Evolutionary conservation across 2,888 invertebrate species (phyloP).

Genomic region (Buathra laborator): DNA sequence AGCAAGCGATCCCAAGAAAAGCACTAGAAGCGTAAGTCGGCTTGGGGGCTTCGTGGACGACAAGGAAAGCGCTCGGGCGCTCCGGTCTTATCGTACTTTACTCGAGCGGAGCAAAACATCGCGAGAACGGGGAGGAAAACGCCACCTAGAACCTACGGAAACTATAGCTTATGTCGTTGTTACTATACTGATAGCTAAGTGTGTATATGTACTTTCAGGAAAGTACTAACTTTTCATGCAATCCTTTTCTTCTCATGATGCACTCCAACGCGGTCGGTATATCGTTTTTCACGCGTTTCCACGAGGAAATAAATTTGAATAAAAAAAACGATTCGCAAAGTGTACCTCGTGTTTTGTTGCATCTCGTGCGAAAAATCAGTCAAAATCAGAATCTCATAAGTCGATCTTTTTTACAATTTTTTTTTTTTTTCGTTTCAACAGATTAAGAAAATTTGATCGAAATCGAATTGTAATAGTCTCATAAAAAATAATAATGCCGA

Average conservation of each 20-base stretch:
- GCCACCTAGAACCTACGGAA: background rate
- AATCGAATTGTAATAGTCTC: too few species aligned
- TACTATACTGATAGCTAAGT: conserved; percentile 7
- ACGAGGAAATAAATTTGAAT: background rate
- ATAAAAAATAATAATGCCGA: too few species aligned
- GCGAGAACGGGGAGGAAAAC: background rate
- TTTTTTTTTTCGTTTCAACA: too few species aligned
- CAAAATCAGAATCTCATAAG: background rate
- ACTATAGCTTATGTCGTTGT: conserved; percentile 6
- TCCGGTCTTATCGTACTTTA: conserved; percentile 69
- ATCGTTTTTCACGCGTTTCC: background rate
- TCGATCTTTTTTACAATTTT: background rate
- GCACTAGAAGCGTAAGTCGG: conserved; percentile 41
- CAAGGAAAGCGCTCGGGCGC: background rate
- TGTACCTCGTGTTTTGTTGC: too few species aligned
- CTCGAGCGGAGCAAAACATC: conserved; percentile 70
- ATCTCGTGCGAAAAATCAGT: background rate
- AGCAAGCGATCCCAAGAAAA: conserved; percentile 42
- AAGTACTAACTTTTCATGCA: background rate
- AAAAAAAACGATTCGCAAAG: background rate
- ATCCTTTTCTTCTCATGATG: background rate
- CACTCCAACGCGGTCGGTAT: background rate
- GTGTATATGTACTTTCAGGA: background rate
- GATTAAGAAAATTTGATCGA: too few species aligned
- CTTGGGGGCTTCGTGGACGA: background rate